These are phyloP conservation scores for Ethmia dodecea DNA, from an alignment of 2,888 invertebrate species.

Conservation along the genomic window DNA sequence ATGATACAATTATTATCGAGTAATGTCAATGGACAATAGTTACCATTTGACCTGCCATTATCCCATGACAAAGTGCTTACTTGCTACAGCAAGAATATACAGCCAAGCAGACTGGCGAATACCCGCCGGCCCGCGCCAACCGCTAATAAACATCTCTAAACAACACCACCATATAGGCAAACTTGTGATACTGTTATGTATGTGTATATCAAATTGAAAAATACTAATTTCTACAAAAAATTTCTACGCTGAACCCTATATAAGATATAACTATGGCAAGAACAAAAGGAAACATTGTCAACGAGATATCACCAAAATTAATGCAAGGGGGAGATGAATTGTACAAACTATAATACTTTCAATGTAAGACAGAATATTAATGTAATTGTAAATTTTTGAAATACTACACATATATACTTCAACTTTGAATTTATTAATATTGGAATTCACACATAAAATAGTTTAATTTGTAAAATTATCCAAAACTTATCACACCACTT, in stretches of 20 bases:
- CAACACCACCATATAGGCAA: constrained; percentile 67
- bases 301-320: constrained; percentile 55
- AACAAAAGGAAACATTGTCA: constrained; percentile 66
- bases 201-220: constrained; percentile 63
- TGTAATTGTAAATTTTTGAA: constrained; percentile 47
- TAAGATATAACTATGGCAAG: constrained; percentile 75
- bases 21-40: constrained; percentile 76
- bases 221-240: constrained; percentile 67
- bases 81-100: constrained; percentile 71
- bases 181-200: constrained; percentile 67
- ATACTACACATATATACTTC: constrained; percentile 46
- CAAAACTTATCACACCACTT: constrained; percentile 77
- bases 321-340: constrained; percentile 35
- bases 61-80: constrained; percentile 68
- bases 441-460: constrained; percentile 75
- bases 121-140: constrained; percentile 48
- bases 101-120: constrained; percentile 56
- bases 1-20: constrained; percentile 77
- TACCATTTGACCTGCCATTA: constrained; percentile 73
- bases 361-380: constrained; percentile 36
- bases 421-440: constrained; percentile 64
- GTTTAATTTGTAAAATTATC: constrained; percentile 78
- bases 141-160: constrained; percentile 67
- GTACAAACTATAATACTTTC: constrained; percentile 50
- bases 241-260: constrained; percentile 69